Percentiles rank a stretch among this genome's conserved stretches.
Conservation (phyloP, 1,140 invertebrate genomes). For the Stegodyphus mimosarum region DNA sequence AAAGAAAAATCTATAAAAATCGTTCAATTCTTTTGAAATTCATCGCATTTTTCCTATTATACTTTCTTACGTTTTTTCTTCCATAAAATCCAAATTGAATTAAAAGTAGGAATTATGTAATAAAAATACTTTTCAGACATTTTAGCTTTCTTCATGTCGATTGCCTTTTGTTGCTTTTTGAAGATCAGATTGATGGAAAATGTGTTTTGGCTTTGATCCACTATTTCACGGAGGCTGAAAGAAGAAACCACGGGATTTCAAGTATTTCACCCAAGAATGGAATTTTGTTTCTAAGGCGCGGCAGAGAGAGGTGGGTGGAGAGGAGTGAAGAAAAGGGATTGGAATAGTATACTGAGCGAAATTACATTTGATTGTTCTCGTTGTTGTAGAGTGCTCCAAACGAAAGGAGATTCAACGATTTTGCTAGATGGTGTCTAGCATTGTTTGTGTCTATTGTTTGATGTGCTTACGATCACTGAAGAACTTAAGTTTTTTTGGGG, state of each 20-base stretch:
- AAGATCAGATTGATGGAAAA: neutral
- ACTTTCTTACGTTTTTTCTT: too few species aligned
- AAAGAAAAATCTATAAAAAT: too few species aligned
- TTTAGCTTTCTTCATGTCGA: neutral
- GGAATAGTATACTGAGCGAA: constrained; percentile 3
- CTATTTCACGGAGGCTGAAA: neutral
- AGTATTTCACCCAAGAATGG: neutral
- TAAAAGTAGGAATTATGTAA: too few species aligned
- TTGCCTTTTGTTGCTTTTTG: constrained; percentile 19
- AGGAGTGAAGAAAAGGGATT: constrained; percentile 5
- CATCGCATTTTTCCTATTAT: too few species aligned
- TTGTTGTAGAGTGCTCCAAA: neutral
- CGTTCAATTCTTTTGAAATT: too few species aligned
- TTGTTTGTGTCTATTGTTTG: neutral
- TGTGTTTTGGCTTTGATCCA: neutral
- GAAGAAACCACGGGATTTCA: constrained; percentile 31
- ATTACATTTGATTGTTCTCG: constrained; percentile 26
- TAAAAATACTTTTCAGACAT: too few species aligned
- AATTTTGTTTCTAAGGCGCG: neutral
- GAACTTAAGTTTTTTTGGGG: neutral
- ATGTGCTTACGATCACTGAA: neutral
- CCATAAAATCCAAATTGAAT: too few species aligned
- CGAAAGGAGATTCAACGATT: constrained; percentile 9
- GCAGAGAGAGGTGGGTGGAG: neutral
- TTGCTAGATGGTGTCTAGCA: neutral